A percentile compares a stretch with the other conserved stretches of the same genome.
Conservation (phyloP, 2,113 vertebrate genomes). For the Nipponia nippon region DNA sequence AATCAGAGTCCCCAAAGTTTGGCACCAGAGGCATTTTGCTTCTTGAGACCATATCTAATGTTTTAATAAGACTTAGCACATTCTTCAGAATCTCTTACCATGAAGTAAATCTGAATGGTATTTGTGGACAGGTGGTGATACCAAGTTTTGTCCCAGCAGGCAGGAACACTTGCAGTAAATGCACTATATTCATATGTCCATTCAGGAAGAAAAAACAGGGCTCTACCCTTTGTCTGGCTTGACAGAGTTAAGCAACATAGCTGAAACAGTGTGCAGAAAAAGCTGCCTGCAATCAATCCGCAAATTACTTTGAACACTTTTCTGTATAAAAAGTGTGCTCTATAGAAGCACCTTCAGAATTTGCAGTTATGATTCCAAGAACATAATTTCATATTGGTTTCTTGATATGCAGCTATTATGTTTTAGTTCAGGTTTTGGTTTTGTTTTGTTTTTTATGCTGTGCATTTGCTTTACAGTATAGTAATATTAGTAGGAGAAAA, state of each 20-base stretch:
- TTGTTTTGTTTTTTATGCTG: not conserved
- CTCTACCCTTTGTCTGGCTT: not conserved
- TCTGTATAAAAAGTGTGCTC: not conserved
- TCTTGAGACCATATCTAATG: not conserved
- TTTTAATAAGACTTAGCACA: not conserved
- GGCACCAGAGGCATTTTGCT: not conserved
- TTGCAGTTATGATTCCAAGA: not conserved
- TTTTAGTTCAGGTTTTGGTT: not conserved
- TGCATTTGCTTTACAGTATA: not conserved
- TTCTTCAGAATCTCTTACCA: not conserved
- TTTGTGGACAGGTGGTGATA: not conserved
- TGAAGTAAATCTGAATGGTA: not conserved
- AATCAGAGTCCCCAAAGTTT: not conserved
- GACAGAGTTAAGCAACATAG: not conserved
- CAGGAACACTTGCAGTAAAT: not conserved
- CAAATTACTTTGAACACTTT: not conserved
- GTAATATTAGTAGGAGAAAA: not conserved
- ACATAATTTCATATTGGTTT: not conserved
- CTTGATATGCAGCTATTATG: not conserved
- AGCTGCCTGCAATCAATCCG: not conserved
- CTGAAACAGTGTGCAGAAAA: not conserved
- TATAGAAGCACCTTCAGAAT: not conserved
- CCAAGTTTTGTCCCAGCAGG: not conserved
- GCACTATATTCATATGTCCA: not conserved
- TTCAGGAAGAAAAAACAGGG: not conserved